A percentile compares a stretch with the other conserved stretches of the same genome.
Conservation (phyloP, 2,113 vertebrate genomes). For the Danionella cerebrum region DNA sequence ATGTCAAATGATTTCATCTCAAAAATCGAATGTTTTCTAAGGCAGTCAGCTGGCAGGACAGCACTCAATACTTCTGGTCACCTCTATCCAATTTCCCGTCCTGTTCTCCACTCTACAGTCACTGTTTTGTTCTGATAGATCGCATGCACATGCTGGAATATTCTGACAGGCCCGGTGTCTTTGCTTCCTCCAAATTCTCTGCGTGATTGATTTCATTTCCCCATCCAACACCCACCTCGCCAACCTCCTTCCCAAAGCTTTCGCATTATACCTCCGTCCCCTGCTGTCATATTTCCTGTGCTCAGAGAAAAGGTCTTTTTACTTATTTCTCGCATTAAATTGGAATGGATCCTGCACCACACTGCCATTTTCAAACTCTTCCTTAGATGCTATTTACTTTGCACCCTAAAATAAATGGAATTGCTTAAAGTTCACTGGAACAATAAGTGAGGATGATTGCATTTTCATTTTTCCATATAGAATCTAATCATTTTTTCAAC, state of each 20-base stretch:
- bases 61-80: conserved; percentile 50
- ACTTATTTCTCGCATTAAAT: conserved; percentile 34
- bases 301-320: conserved; percentile 9
- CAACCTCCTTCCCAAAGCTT: background rate
- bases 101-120: conserved; percentile 32
- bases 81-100: conserved; percentile 43
- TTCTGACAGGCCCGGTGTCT: conserved; percentile 44
- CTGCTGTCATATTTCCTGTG: conserved; percentile 28
- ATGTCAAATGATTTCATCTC: conserved; percentile 56
- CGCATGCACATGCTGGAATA: conserved; percentile 36
- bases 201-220: conserved; percentile 43
- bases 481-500: conserved; percentile 4
- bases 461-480: background rate
- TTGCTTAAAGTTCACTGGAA: background rate
- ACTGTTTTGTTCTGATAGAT: conserved; percentile 37
- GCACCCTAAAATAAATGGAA: background rate
- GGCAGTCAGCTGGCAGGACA: conserved; percentile 39
- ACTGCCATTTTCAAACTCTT: conserved; percentile 4
- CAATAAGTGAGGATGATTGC: conserved; percentile 1
- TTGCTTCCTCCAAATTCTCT: conserved; percentile 34
- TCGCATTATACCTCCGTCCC: conserved; percentile 6
- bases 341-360: conserved; percentile 26
- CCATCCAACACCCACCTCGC: conserved; percentile 33
- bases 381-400: conserved; percentile 1
- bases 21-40: conserved; percentile 35